Conservation (phyloP, 2,113 vertebrate species). For the Myodes glareolus region DNA sequence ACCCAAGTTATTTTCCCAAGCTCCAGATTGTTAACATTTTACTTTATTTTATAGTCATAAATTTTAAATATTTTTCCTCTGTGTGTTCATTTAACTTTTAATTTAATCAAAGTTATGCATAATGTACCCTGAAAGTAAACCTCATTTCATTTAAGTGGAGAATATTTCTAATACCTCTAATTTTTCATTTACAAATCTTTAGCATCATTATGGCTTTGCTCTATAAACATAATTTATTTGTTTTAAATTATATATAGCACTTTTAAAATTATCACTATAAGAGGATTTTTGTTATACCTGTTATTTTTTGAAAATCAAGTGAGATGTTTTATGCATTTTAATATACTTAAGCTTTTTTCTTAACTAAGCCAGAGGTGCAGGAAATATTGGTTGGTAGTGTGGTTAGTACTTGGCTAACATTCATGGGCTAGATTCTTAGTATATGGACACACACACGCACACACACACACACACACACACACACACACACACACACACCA, state of each 20-base stretch:
- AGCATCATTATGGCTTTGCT: background rate
- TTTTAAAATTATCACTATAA: background rate
- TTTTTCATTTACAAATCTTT: conserved; percentile 19
- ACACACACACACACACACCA: background rate
- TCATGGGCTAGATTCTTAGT: background rate
- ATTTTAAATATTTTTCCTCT: background rate
- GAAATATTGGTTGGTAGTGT: background rate
- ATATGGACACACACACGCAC: background rate
- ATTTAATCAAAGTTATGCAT: background rate
- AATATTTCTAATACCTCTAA: background rate
- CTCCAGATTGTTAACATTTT: background rate
- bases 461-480: background rate
- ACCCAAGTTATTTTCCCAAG: conserved; percentile 9
- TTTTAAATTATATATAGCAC: background rate
- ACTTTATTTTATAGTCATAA: background rate
- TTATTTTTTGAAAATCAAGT: background rate
- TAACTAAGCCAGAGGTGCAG: background rate
- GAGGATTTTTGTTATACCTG: conserved; percentile 12
- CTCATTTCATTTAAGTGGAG: background rate
- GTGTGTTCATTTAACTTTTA: background rate
- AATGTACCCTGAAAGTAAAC: conserved; percentile 27
- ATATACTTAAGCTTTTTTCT: background rate
- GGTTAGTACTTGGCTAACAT: background rate
- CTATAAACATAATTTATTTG: background rate
- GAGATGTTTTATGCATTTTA: background rate